These are phyloP conservation scores for Drosophila busckii DNA, from an alignment of 1,140 invertebrate species.

Conservation along the genomic window DNA sequence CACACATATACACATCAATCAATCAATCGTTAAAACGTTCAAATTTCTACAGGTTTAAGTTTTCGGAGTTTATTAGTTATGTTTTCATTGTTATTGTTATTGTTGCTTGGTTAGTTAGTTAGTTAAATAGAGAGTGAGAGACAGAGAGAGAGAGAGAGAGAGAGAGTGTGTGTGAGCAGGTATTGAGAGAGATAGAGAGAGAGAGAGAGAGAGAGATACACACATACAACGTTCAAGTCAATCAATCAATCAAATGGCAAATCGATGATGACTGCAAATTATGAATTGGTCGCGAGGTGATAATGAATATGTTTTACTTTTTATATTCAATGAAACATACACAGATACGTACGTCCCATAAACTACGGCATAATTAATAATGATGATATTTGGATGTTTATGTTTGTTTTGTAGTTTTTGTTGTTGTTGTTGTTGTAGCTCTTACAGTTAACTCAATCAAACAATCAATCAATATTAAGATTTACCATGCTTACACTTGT, in stretches of 20 bases:
- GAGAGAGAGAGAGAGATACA: conserved; percentile 8
- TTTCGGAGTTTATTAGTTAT: too few species aligned
- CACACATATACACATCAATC: conserved; percentile 43
- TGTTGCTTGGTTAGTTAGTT: conserved; percentile 9
- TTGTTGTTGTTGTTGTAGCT: too few species aligned
- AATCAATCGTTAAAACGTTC: conserved; percentile 43
- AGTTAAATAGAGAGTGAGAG: conserved; percentile 9
- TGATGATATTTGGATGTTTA: too few species aligned
- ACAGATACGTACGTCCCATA: too few species aligned
- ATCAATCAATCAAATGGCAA: conserved; percentile 35
- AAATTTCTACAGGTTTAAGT: background rate
- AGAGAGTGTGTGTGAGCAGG: conserved; percentile 9
- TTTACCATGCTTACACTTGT: conserved; percentile 24
- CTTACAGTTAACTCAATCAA: too few species aligned
- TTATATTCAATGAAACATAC: too few species aligned
- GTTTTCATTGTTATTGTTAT: background rate
- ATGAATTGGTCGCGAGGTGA: conserved; percentile 8
- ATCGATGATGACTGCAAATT: conserved; percentile 30
- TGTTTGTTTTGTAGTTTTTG: too few species aligned
- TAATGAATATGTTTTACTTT: too few species aligned
- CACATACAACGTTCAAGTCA: conserved; percentile 29
- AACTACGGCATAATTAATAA: too few species aligned
- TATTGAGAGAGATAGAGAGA: conserved; percentile 12
- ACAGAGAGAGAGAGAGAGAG: conserved; percentile 16
- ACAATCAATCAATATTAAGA: conserved; percentile 32